Conservation (phyloP, 2,113 vertebrate species). For the human (Homo sapiens) region GRCh38 chr4:80771001-80771500, state of each 20-base stretch:
- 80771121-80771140: not conserved
- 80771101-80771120: not conserved
- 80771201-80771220: not conserved
- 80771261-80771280: not conserved
- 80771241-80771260: slow-evolving; percentile 14
- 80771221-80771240: not conserved
- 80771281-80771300: not conserved
- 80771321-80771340: not conserved
- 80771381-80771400: not conserved
- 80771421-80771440: not conserved
- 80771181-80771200: not conserved
- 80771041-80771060: not conserved
- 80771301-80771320: slow-evolving; percentile 1
- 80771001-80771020: not conserved
- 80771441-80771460: not conserved
- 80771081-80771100: too few species aligned
- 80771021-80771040: not conserved
- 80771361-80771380: not conserved
- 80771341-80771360: not conserved
- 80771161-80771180: not conserved
- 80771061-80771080: not conserved
- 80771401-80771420: not conserved
- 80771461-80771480: not conserved
- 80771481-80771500: not conserved
- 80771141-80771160: not conserved